Conservation (phyloP, 2,888 invertebrate genomes). For the Morinoia aosen region DNA sequence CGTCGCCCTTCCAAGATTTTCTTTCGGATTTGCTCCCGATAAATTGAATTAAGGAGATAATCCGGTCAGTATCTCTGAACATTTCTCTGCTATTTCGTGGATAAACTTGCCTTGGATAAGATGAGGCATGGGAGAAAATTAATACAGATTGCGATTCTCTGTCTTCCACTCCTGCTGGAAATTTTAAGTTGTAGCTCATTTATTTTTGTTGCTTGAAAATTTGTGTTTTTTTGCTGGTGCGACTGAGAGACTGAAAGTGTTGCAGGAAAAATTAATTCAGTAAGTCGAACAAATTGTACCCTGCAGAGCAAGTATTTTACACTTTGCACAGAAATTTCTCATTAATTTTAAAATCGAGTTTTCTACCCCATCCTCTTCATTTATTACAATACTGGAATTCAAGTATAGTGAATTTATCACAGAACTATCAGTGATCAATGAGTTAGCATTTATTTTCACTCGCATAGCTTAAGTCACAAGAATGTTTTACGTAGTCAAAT, state of each 20-base stretch:
- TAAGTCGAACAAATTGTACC: too few species aligned
- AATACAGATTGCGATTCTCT: neutral
- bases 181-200: neutral
- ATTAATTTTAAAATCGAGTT: too few species aligned
- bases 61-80: constrained; percentile 40
- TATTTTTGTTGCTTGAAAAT: neutral
- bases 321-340: too few species aligned
- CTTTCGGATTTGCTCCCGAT: constrained; percentile 27
- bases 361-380: too few species aligned
- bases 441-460: neutral
- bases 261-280: too few species aligned
- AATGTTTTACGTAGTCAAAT: neutral
- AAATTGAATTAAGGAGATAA: constrained; percentile 51
- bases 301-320: too few species aligned
- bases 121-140: neutral
- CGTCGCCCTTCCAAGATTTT: constrained; percentile 1
- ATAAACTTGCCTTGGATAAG: neutral
- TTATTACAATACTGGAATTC: neutral
- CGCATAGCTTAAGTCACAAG: neutral
- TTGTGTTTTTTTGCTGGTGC: too few species aligned
- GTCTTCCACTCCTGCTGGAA: neutral
- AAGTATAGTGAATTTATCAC: neutral
- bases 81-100: neutral
- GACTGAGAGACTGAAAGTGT: too few species aligned
- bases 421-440: neutral